Conservation (phyloP, 2,888 invertebrate species). For the Hirudinaria manillensis region DNA sequence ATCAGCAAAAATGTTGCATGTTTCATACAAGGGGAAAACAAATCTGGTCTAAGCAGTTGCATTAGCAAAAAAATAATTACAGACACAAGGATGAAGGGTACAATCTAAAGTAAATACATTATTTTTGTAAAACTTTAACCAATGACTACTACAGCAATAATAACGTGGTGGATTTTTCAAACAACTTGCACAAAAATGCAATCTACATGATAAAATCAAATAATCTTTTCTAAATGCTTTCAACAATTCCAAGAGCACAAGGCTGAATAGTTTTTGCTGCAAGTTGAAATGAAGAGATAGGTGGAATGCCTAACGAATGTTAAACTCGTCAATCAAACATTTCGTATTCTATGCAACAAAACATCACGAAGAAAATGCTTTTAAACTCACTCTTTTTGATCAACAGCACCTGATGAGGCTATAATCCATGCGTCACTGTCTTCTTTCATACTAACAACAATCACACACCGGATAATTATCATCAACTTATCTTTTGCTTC, state of each 20-base stretch:
- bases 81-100: too few relatives aligned
- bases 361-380: background rate
- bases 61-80: too few relatives aligned
- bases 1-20: too few relatives aligned
- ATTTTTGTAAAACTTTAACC: too few relatives aligned
- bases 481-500: slow-evolving; percentile 6
- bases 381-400: slow-evolving; percentile 14
- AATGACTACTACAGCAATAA: background rate
- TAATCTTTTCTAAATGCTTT: too few relatives aligned
- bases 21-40: too few relatives aligned
- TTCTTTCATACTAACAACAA: slow-evolving; percentile 13
- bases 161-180: background rate
- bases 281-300: too few relatives aligned
- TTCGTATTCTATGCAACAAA: background rate
- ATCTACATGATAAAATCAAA: background rate
- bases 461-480: slow-evolving; percentile 5
- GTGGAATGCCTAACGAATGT: too few relatives aligned
- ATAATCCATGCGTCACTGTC: slow-evolving; percentile 15
- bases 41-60: too few relatives aligned
- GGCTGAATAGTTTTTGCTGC: too few relatives aligned
- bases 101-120: too few relatives aligned
- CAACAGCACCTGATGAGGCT: slow-evolving; percentile 13
- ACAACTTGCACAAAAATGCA: background rate
- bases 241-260: too few relatives aligned
- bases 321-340: background rate